Conservation (phyloP, 2,113 vertebrate genomes). For the Centropus unirufus region DNA sequence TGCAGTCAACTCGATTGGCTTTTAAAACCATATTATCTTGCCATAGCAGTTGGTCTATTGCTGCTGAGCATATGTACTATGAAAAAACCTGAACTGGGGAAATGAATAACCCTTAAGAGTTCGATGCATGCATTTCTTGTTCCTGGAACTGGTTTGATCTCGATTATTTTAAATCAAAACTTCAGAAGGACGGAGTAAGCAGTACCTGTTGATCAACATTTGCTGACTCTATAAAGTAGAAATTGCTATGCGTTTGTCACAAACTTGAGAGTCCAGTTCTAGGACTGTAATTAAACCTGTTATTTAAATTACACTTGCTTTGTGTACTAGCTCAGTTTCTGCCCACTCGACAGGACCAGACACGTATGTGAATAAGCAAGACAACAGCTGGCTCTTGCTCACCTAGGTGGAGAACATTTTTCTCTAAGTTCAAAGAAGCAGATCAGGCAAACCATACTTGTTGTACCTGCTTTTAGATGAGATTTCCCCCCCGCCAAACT, state of each 20-base stretch:
- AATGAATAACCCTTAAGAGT: background rate
- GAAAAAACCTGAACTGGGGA: background rate
- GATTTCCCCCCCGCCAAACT: background rate
- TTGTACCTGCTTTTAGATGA: background rate
- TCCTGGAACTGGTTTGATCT: background rate
- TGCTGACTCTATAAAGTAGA: constrained; percentile 28
- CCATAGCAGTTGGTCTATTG: background rate
- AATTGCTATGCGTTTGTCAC: background rate
- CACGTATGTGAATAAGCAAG: background rate
- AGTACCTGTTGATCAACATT: constrained; percentile 51
- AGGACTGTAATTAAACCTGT: constrained; percentile 39
- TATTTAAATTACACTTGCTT: constrained; percentile 20
- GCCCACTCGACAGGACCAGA: background rate
- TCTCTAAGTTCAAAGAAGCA: constrained; percentile 36
- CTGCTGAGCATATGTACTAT: background rate
- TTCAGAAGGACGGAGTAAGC: background rate
- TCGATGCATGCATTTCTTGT: background rate
- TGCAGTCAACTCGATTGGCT: background rate
- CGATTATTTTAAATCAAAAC: constrained; percentile 24
- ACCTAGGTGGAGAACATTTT: constrained; percentile 21
- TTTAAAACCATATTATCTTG: background rate
- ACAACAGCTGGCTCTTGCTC: background rate
- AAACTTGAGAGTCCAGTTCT: constrained; percentile 45
- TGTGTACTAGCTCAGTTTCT: constrained; percentile 36
- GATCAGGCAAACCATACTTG: background rate